These are phyloP conservation scores for Coccyzus lansbergi DNA, from an alignment of 2,797 vertebrate genomes.

Conservation along the genomic window DNA sequence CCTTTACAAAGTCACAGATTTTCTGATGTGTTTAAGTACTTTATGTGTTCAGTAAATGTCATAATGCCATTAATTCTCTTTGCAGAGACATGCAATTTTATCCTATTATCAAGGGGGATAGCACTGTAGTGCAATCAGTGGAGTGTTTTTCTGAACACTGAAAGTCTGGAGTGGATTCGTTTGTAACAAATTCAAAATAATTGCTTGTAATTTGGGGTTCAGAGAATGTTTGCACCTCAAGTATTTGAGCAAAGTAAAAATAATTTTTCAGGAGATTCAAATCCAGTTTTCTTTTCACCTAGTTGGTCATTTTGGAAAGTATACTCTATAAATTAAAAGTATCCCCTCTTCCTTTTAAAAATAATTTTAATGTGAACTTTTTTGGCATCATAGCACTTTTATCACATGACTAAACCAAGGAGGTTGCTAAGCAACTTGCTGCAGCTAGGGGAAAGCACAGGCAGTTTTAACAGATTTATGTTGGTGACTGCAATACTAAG, in stretches of 20 bases:
- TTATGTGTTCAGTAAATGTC: slow-evolving; percentile 71
- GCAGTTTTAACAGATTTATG: slow-evolving; percentile 58
- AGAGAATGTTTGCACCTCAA: neutral
- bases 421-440: slow-evolving; percentile 74
- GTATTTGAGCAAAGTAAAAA: neutral
- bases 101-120: slow-evolving; percentile 3
- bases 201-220: slow-evolving; percentile 36
- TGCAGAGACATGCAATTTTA: slow-evolving; percentile 59
- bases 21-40: slow-evolving; percentile 65
- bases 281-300: neutral
- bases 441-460: slow-evolving; percentile 29
- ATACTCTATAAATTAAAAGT: neutral
- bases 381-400: slow-evolving; percentile 57
- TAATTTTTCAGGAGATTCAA: neutral
- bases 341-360: neutral
- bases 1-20: slow-evolving; percentile 67
- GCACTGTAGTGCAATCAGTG: neutral
- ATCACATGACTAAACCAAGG: slow-evolving; percentile 62
- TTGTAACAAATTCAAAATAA: neutral
- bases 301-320: neutral
- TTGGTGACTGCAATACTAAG: slow-evolving; percentile 27
- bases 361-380: slow-evolving; percentile 55
- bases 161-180: neutral
- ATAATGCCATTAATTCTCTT: slow-evolving; percentile 71
- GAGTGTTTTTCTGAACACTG: slow-evolving; percentile 16